Evolutionary conservation across 2,797 vertebrate species (phyloP).

Genomic region (Silurus aristotelis): DNA sequence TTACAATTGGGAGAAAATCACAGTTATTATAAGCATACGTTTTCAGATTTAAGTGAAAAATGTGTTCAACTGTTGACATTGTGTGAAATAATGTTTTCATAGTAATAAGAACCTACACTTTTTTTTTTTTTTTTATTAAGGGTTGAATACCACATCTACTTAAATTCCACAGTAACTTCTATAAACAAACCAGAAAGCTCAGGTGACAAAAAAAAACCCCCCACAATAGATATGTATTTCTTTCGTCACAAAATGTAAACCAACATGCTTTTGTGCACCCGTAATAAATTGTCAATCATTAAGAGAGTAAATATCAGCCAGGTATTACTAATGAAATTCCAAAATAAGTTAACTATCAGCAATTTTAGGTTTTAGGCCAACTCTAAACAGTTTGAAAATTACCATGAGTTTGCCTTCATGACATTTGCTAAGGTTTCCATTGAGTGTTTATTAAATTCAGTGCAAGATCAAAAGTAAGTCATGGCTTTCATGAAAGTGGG

Average conservation of each 20-base stretch:
- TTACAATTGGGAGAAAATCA: neutral
- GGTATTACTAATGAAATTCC: neutral
- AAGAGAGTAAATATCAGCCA: neutral
- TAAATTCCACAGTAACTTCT: neutral
- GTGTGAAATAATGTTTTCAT: neutral
- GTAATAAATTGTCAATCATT: neutral
- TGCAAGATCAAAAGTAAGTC: neutral
- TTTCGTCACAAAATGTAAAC: neutral
- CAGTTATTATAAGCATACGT: neutral
- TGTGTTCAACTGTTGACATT: neutral
- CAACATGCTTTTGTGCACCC: neutral
- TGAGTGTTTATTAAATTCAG: neutral
- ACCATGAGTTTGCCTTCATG: neutral
- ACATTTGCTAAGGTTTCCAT: neutral
- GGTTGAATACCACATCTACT: too few relatives aligned
- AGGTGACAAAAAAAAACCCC: neutral
- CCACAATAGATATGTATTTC: neutral
- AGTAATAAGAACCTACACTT: neutral
- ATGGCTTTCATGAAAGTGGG: neutral
- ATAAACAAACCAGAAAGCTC: neutral
- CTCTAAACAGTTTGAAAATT: neutral
- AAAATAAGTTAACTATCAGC: neutral
- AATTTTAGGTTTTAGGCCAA: neutral
- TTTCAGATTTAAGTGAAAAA: neutral
- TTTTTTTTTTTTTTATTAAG: neutral